Percentiles rank a stretch among this genome's conserved stretches.
These are phyloP conservation scores for Apantesis nais DNA, from an alignment of 2,888 invertebrate genomes.

Conservation along the genomic window DNA sequence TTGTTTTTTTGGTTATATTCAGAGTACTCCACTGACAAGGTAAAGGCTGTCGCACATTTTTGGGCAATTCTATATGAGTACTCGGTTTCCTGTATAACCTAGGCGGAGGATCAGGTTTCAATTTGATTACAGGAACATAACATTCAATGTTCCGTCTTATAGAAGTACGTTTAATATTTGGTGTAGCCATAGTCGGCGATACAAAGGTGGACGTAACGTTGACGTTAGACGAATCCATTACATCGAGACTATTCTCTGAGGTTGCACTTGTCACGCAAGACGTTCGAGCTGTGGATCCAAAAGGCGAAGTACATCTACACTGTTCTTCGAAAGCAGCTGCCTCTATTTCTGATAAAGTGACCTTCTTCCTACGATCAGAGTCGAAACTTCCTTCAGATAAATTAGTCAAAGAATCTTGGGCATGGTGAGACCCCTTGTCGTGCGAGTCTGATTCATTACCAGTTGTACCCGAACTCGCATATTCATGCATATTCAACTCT, in stretches of 20 bases:
- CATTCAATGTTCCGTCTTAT: slow-evolving; percentile 75
- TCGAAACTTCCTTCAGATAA: slow-evolving; percentile 66
- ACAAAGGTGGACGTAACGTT: slow-evolving; percentile 82
- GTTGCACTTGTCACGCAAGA: slow-evolving; percentile 86
- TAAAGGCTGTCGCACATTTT: slow-evolving; percentile 75
- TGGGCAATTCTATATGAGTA: slow-evolving; percentile 77
- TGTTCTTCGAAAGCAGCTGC: slow-evolving; percentile 88
- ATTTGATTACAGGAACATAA: slow-evolving; percentile 74
- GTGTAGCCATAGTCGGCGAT: slow-evolving; percentile 74
- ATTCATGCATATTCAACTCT: slow-evolving; percentile 84
- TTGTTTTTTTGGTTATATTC: slow-evolving; percentile 78
- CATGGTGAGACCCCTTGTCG: slow-evolving; percentile 64
- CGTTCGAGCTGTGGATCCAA: slow-evolving; percentile 89
- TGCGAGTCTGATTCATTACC: slow-evolving; percentile 74
- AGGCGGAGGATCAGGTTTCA: slow-evolving; percentile 80
- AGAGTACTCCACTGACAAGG: slow-evolving; percentile 82
- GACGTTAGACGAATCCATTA: slow-evolving; percentile 81
- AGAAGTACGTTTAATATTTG: slow-evolving; percentile 82
- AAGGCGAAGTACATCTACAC: slow-evolving; percentile 90
- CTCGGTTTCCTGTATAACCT: slow-evolving; percentile 79
- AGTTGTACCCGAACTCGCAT: slow-evolving; percentile 57
- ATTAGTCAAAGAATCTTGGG: slow-evolving; percentile 63
- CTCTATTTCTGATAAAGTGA: slow-evolving; percentile 85
- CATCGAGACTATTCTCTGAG: slow-evolving; percentile 85
- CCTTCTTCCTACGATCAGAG: slow-evolving; percentile 65